phyloP scores from a whole-genome alignment of 2,888 invertebrate species.

The Apantesis nais region DNA sequence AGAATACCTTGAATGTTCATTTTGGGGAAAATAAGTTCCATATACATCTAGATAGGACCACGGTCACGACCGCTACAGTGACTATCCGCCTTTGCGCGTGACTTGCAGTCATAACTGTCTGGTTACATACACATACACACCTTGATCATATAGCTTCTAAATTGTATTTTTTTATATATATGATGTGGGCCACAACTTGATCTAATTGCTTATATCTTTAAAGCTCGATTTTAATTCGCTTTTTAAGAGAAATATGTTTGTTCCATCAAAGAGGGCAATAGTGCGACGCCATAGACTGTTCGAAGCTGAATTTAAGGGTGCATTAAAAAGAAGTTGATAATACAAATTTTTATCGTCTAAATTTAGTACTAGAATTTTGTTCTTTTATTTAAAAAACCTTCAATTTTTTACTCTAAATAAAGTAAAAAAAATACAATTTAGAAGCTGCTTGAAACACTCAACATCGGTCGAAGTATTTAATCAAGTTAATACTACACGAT shows the following conservation, averaged over 20 bases:
- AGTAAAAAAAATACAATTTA: neutral
- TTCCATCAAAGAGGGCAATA: neutral
- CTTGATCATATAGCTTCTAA: too few species aligned
- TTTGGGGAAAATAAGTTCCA: conserved; percentile 26
- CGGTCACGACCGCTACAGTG: conserved; percentile 54
- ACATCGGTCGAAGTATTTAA: neutral
- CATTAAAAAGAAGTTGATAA: too few species aligned
- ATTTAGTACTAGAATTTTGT: neutral
- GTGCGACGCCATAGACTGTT: too few species aligned
- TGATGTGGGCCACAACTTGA: conserved; percentile 5
- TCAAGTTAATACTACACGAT: neutral
- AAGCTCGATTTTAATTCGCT: too few species aligned
- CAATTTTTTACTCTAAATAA: neutral
- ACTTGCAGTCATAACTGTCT: conserved; percentile 32
- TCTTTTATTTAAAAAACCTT: neutral
- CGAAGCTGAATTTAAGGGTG: too few species aligned
- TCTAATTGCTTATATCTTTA: neutral
- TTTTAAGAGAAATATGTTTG: neutral
- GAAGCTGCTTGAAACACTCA: neutral
- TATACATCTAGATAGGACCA: conserved; percentile 48
- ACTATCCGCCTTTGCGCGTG: conserved; percentile 47
- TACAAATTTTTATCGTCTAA: neutral
- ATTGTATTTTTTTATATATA: too few species aligned
- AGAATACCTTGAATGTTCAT: neutral
- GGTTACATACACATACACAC: conserved; percentile 4